Conservation (phyloP, 2,797 vertebrate genomes). For the Perodicticus potto region DNA sequence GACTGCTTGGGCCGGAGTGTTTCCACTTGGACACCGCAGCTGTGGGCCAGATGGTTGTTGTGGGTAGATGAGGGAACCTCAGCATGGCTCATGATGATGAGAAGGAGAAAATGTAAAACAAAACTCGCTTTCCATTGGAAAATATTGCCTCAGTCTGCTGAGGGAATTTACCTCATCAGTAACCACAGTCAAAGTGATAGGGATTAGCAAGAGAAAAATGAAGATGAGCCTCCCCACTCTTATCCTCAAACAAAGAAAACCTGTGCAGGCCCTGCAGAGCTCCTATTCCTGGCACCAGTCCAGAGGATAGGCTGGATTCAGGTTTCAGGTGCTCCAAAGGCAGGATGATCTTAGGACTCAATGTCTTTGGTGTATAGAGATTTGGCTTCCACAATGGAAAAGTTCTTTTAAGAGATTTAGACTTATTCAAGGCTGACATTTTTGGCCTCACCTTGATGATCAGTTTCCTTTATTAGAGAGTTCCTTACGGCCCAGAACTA, state of each 20-base stretch:
- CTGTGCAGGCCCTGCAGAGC: neutral
- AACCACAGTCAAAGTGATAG: conserved; percentile 32
- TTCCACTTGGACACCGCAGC: conserved; percentile 70
- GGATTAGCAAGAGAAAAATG: conserved; percentile 57
- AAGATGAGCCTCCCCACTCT: neutral
- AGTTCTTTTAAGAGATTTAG: conserved; percentile 30
- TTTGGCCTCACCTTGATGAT: neutral
- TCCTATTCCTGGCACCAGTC: neutral
- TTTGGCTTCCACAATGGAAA: conserved; percentile 35
- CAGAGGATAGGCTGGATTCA: conserved; percentile 12
- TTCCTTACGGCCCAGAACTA: neutral
- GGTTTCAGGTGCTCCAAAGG: neutral
- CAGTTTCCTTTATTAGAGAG: neutral
- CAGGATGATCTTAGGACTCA: neutral
- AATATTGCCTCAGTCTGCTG: conserved; percentile 77
- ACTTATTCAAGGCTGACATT: neutral
- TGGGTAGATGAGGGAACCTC: conserved; percentile 39
- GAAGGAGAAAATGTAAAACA: conserved; percentile 70
- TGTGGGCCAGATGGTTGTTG: conserved; percentile 66
- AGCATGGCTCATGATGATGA: conserved; percentile 42
- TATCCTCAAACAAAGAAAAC: neutral
- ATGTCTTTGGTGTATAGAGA: neutral
- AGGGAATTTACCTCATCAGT: conserved; percentile 75
- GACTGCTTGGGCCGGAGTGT: conserved; percentile 31
- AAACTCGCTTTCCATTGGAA: conserved; percentile 75